phyloP scores from a whole-genome alignment of 2,113 vertebrate genomes.

The Istiophorus platypterus region DNA sequence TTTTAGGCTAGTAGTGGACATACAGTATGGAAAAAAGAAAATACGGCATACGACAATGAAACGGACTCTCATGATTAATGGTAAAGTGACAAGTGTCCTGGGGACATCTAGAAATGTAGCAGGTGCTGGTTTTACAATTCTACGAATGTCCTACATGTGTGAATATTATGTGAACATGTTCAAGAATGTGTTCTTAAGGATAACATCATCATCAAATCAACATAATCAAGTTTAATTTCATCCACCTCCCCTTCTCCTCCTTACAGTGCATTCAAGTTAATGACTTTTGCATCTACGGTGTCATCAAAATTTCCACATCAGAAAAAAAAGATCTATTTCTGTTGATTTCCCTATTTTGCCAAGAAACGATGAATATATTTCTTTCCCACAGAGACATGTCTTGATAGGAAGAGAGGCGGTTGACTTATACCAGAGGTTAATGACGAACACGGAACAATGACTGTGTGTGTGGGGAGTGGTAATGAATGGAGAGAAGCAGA shows the following conservation, averaged over 20 bases:
- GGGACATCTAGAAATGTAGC: constrained; percentile 33
- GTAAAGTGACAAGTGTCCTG: constrained; percentile 15
- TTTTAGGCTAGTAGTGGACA: constrained; percentile 48
- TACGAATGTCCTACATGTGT: constrained; percentile 20
- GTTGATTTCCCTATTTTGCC: constrained; percentile 73
- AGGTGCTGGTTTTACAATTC: constrained; percentile 47
- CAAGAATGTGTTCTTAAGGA: constrained; percentile 9
- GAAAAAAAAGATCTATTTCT: constrained; percentile 79
- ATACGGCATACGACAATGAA: constrained; percentile 24
- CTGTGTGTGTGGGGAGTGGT: constrained; percentile 64
- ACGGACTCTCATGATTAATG: constrained; percentile 22
- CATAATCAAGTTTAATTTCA: constrained; percentile 68
- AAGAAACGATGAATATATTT: constrained; percentile 86
- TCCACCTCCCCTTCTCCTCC: constrained; percentile 26
- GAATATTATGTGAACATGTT: constrained; percentile 12
- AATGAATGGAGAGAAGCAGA: constrained; percentile 60
- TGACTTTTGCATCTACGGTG: constrained; percentile 61
- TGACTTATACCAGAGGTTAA: constrained; percentile 93
- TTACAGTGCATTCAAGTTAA: constrained; percentile 59
- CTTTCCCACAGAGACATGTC: constrained; percentile 89
- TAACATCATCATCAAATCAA: constrained; percentile 24
- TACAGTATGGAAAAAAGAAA: constrained; percentile 11
- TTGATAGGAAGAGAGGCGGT: constrained; percentile 82
- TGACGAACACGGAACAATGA: constrained; percentile 92
- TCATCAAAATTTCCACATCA: constrained; percentile 83